Evolutionary conservation across 2,797 vertebrate genomes (phyloP).

Genomic region (Peromyscus aztecus): DNA sequence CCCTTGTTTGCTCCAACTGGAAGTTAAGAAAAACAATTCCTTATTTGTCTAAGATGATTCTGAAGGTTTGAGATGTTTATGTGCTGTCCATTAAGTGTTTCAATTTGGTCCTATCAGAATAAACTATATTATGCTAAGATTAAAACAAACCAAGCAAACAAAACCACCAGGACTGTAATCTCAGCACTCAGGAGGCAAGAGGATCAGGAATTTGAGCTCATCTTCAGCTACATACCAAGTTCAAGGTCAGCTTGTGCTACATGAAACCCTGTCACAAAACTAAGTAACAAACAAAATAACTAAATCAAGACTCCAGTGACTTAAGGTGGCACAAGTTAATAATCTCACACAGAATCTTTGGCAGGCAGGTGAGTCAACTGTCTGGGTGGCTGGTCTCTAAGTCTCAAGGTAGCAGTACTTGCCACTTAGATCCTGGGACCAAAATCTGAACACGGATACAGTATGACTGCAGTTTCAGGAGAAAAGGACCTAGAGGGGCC

Average conservation of each 20-base stretch:
- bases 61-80: neutral
- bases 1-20: neutral
- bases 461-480: neutral
- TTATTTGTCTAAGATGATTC: neutral
- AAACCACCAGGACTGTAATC: neutral
- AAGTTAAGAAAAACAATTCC: conserved; percentile 40
- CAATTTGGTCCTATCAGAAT: neutral
- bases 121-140: neutral
- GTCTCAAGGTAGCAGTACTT: neutral
- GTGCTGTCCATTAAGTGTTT: neutral
- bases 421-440: neutral
- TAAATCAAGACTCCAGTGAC: conserved; percentile 15
- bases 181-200: neutral
- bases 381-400: neutral
- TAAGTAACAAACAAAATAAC: neutral
- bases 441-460: neutral
- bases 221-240: neutral
- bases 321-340: conserved; percentile 4
- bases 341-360: neutral
- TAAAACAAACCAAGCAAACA: neutral
- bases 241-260: neutral
- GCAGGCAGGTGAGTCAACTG: neutral
- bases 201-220: neutral
- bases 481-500: neutral
- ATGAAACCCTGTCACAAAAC: neutral